These are phyloP conservation scores for Corythucha ciliata DNA, from an alignment of 2,888 invertebrate species.

Conservation along the genomic window DNA sequence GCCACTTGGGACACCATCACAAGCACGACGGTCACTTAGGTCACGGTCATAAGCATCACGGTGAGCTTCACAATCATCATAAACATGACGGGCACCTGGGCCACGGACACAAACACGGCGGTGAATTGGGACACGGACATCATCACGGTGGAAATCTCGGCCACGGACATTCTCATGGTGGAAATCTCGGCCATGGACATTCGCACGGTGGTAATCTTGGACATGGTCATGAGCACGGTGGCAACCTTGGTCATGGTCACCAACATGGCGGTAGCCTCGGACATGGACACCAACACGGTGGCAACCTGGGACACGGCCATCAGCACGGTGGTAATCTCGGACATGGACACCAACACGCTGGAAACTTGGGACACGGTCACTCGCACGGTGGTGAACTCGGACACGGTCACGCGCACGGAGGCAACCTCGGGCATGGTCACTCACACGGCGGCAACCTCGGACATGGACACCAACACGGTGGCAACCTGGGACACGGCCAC, in stretches of 20 bases:
- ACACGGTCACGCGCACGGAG: slow-evolving; percentile 26
- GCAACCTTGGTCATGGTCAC: slow-evolving; percentile 18
- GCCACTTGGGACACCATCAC: neutral
- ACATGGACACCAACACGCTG: slow-evolving; percentile 31
- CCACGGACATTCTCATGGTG: slow-evolving; percentile 29
- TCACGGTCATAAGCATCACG: slow-evolving; percentile 25
- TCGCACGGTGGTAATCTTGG: slow-evolving; percentile 22
- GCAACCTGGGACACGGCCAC: slow-evolving; percentile 23
- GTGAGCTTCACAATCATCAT: slow-evolving; percentile 29
- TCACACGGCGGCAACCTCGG: slow-evolving; percentile 20
- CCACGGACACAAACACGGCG: slow-evolving; percentile 33
- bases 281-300: slow-evolving; percentile 22
- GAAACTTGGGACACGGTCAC: slow-evolving; percentile 23
- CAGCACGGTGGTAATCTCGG: slow-evolving; percentile 25
- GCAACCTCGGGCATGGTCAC: slow-evolving; percentile 25
- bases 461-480: slow-evolving; percentile 23
- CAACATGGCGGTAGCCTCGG: slow-evolving; percentile 13
- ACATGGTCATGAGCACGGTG: slow-evolving; percentile 22
- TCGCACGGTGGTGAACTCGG: slow-evolving; percentile 24
- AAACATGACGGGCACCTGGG: slow-evolving; percentile 31
- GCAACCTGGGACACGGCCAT: slow-evolving; percentile 13
- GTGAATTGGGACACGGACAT: slow-evolving; percentile 31
- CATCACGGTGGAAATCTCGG: slow-evolving; percentile 27
- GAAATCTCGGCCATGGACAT: slow-evolving; percentile 29
- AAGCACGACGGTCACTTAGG: neutral